Base-by-base conservation (phyloP, 2,797 vertebrate species). In the Ataeniobius toweri region DNA sequence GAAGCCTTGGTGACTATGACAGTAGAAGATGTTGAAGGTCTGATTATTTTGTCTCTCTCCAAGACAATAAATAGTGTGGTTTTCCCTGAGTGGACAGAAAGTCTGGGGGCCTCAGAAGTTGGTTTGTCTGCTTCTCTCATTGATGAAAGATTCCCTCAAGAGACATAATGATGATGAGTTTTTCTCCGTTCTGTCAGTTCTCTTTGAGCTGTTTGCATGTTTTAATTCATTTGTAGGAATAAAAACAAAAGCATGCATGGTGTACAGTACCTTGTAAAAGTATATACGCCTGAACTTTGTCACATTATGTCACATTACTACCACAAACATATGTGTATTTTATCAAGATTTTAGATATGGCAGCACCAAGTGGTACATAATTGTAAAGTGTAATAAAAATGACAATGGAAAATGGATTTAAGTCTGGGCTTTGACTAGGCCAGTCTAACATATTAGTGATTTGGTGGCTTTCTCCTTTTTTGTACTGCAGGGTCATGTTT, bases 61-160 rank as follows among this genome's bases (percentile, higher is more conserved):
- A 81, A 92, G 93, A 84, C 83, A 94, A 91, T 93, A 94, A 94
- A 95, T 92, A 89, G 75, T 65, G 86, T 83, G 76, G 72, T 88
- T 89, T 83, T 85, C 79, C 73, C 83, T 88, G 1, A 81, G 83
- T 87, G 82, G 73, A 75, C 73, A 69, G 80, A 80, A 82, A 88
- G 80, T 87, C 87, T 31, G 36, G 36, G 36, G 36, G 36, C 36
- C 36, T 79, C 71, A 51, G 76, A 85, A 86, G 69, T 80, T 26
- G 58, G 53, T 58, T 71, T 71, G 26, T 80, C 75, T 82, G 24
- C 74, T 77, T 85, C 80, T 79, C 71, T 85, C 74, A 75, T 55
- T 82, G 80, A 88, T 82, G 86, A 90, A 75, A 78, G 70, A 81
- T 74, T 82, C 86, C 79, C 82, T 73, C 0, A 18, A 81, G 59